Evolutionary conservation across 2,797 vertebrate species (phyloP), one percentile per base, ranked within the genome.

Genomic region (Cryptoprocta ferox): DNA sequence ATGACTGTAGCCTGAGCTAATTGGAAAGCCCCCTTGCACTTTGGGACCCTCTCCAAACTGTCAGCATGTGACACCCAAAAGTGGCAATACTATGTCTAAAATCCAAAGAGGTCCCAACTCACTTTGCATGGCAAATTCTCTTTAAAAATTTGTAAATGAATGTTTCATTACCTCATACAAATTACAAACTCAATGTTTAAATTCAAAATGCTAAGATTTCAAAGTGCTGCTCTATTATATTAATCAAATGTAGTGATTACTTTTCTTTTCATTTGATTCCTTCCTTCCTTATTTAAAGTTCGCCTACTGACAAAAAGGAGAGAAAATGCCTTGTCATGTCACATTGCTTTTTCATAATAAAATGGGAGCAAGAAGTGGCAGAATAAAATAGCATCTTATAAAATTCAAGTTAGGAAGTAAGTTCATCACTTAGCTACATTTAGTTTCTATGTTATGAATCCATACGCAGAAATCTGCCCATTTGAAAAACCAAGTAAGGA

Each of bases 191-290:
- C 37, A 71, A 4, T 65, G 59, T 50, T 24, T 73, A 83, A 87
- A 4, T 53, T 80, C 35, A 85, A 79, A 81, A 32, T 71, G n/a
- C n/a, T 75, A 80, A 80, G 68, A 53, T 85, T 83, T 93, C 61
- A 63, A 85, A 86, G 10, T 32, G 10, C 32, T 92, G 50, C 61
- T 80, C 32, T 50, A n/a, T 82, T 70, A 82, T 66, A 14, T 68
- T 68, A 80, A 79, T 87, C 37, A 90, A 63, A 93, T 21, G 85
- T 81, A 18, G n/a, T 92, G 30, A 71, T 78, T 79, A 66, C 68
- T 95, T 87, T 66, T 80, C 63, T 94, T 3, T 66, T 94, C 26
- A 66, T 82, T 89, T 85, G 28, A 82, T 76, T 96, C 12, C 53
- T 78, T 53, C 70, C 19, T 50, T 82, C 30, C 35, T 83, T 76